These are phyloP conservation scores for Chionomys nivalis DNA, from an alignment of 2,113 vertebrate genomes.

Conservation along the genomic window DNA sequence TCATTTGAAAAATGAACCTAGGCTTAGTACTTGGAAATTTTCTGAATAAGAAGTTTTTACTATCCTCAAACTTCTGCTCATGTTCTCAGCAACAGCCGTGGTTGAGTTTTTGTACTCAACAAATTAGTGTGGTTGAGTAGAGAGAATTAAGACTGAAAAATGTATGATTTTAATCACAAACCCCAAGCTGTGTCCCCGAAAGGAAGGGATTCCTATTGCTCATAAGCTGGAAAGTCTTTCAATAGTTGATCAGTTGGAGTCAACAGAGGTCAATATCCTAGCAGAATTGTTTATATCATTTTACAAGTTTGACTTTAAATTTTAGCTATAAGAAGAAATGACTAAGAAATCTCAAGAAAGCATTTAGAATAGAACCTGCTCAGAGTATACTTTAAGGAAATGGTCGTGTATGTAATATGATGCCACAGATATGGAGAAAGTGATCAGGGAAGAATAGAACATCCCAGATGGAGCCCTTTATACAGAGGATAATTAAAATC, in stretches of 20 bases:
- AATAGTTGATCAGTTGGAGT: not conserved
- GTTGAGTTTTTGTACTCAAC: not conserved
- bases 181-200: not conserved
- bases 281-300: slow-evolving; percentile 7
- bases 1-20: not conserved
- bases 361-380: not conserved
- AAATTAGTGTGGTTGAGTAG: not conserved
- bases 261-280: not conserved
- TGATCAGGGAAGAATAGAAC: not conserved
- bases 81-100: not conserved
- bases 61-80: not conserved
- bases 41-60: slow-evolving; percentile 23
- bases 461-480: not conserved
- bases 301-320: not conserved
- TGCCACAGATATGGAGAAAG: not conserved
- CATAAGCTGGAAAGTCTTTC: not conserved
- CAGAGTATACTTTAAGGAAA: not conserved
- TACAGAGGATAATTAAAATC: not conserved
- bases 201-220: not conserved
- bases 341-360: not conserved
- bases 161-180: slow-evolving; percentile 16
- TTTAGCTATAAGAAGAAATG: slow-evolving; percentile 15
- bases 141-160: not conserved
- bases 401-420: not conserved
- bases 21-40: not conserved